Evolutionary conservation across 2,888 invertebrate genomes (phyloP), one percentile per base, ranked within the genome.

Genomic region (Drosophila rellima): DNA sequence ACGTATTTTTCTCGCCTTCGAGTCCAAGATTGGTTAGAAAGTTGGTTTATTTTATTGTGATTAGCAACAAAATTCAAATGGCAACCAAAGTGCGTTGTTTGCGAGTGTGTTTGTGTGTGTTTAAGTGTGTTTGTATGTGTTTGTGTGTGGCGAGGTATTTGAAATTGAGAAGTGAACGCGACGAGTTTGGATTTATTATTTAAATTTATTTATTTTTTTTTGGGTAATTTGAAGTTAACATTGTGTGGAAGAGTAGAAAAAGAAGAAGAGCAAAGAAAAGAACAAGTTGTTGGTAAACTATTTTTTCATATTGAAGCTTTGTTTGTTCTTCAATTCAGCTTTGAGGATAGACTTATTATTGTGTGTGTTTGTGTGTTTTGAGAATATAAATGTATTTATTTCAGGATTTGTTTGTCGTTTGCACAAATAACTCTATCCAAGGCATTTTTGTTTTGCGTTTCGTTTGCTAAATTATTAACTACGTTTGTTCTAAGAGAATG

Each of bases 1-100:
- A 95, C 93, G 95, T 95, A 94, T 95, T 95, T 94, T 96, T 96
- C 94, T 96, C 96, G 95, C 96, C 96, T 95, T 42, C 66, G 64
- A 66, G 62, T 45, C 37, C 29, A 26, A 35, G 42, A 45, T 54
- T 55, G 55, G 29, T 45, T 62, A 54, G 77, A 77, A 73, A 74
- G 60, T 70, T 55, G 31, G 63, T 63, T 63, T 64, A 17, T 47
- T 26, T 29, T 37, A 29, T 47, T 66, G 55, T 65, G 61, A 69
- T 82, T 82, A 69, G 71, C 74, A 67, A 79, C 75, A 47, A 37
- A 64, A 63, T 66, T 68, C 39, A 64, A 69, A 61, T 60, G 64
- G 55, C 55, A 62, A 62, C 55, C 62, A 63, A 63, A 29, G 56
- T 63, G 62, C 56, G 50, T 51, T 47, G 57, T 55, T 31, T 55